A percentile compares a stretch with the other conserved stretches of the same genome.
phyloP scores from a whole-genome alignment of 2,888 invertebrate species.

The Gymnocheta viridis region DNA sequence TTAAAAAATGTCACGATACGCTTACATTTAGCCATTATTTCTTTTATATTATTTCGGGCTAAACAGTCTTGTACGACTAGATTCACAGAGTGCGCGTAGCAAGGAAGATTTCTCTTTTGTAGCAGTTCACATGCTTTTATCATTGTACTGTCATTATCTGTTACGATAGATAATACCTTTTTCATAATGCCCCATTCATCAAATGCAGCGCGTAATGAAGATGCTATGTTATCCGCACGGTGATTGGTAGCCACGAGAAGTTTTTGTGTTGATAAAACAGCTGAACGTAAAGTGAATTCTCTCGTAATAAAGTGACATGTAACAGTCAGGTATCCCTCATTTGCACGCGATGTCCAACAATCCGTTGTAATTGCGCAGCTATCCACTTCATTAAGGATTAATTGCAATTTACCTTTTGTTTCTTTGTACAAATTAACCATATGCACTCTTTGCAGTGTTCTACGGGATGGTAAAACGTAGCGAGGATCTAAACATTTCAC shows the following conservation, averaged over 20 bases:
- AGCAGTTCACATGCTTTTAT: constrained; percentile 32
- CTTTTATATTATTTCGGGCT: neutral
- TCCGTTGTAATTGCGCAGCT: constrained; percentile 25
- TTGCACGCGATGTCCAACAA: constrained; percentile 15
- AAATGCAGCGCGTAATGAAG: no score
- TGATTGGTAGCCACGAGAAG: no score
- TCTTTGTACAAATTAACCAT: constrained; percentile 30
- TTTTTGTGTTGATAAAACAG: no score
- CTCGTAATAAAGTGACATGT: neutral
- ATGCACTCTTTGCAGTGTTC: constrained; percentile 69
- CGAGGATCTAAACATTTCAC: no score
- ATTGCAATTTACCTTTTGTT: neutral
- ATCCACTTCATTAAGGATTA: constrained; percentile 40
- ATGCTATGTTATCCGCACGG: no score
- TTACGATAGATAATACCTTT: constrained; percentile 43
- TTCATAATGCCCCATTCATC: constrained; percentile 26
- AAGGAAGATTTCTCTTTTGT: constrained; percentile 14
- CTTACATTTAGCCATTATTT: constrained; percentile 59
- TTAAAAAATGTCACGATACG: constrained; percentile 40
- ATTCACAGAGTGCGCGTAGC: constrained; percentile 50
- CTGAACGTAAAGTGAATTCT: no score
- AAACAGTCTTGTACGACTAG: constrained; percentile 36
- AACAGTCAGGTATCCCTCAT: constrained; percentile 21
- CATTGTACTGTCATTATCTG: constrained; percentile 41
- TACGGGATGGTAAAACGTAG: no score